Base-by-base conservation (phyloP, 2,797 vertebrate species). In the Labeo calbasu region DNA sequence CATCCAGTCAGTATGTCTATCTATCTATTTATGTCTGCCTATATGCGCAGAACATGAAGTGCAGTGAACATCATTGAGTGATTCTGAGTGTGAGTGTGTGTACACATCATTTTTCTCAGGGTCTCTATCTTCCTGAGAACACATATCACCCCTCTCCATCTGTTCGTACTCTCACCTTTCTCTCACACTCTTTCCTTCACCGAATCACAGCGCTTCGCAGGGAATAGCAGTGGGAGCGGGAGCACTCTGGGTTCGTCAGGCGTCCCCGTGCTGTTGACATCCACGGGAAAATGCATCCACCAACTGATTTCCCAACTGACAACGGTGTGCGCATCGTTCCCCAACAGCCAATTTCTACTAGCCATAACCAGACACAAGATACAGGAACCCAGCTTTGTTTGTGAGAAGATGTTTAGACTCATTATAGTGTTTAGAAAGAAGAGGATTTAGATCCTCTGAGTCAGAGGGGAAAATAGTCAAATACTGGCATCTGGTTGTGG, bases 161-260 rank as follows among this genome's bases (percentile, higher is more conserved):
- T 95, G 94, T 92, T 94, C 91, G 79, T 90, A 79, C 93, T 94
- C 91, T 93, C 93, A 93, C 94, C 91, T 94, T 91, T 86, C 88
- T 87, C 84, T 92, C 88, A 17, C 91, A 82, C 89, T 61, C 82
- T 70, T 79, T 83, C 88, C 87, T 88, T 87, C 84, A 68, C 87
- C 79, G 21, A 85, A 81, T 81, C 85, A 76, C 82, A 23, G 53
- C n/a, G 59, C 82, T 84, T 91, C 40, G 15, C 78, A 77, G 89
- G 87, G 88, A 92, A 94, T 92, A 92, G 91, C 90, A 90, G 88
- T 89, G 91, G 90, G 92, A 94, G 89, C 89, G 90, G 89, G 36
- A 90, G 85, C 48, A 84, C 71, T 90, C 90, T 90, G 88, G 89
- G 88, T 93, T 93, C 91, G 86, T 82, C 36, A 91, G 90, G 87